Conservation (phyloP, 2,888 invertebrate genomes). For the Temnothorax ravouxi region DNA sequence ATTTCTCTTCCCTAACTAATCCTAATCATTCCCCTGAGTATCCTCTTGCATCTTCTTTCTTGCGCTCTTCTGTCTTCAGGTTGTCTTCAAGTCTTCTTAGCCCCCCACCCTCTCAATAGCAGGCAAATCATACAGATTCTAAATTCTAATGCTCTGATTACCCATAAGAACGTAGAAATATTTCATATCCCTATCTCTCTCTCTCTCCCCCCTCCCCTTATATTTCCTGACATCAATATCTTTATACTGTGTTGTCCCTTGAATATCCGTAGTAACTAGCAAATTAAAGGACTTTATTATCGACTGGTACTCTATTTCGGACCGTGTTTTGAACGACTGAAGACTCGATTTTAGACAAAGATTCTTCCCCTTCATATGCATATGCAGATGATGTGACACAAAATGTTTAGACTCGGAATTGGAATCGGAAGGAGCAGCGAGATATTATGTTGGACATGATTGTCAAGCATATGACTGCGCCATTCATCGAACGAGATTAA, state of each 20-base stretch:
- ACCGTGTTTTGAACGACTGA: slow-evolving; percentile 59
- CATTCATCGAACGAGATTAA: slow-evolving; percentile 63
- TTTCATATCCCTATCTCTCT: slow-evolving; percentile 46
- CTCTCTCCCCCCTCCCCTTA: neutral
- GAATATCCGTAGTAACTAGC: slow-evolving; percentile 47
- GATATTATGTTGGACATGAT: slow-evolving; percentile 58
- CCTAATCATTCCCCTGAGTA: slow-evolving; percentile 66
- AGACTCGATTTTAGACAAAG: slow-evolving; percentile 60
- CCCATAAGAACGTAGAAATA: slow-evolving; percentile 40
- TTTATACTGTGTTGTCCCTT: slow-evolving; percentile 16
- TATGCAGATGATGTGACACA: slow-evolving; percentile 51
- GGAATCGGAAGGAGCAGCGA: slow-evolving; percentile 45
- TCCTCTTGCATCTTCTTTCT: slow-evolving; percentile 87
- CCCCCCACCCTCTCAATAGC: slow-evolving; percentile 73
- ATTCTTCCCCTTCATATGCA: slow-evolving; percentile 37
- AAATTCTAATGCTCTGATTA: slow-evolving; percentile 58
- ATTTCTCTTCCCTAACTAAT: slow-evolving; percentile 61
- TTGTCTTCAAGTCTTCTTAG: slow-evolving; percentile 86
- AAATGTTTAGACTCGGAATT: slow-evolving; percentile 49
- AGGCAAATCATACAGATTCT: slow-evolving; percentile 48
- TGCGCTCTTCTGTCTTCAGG: slow-evolving; percentile 86
- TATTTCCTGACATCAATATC: slow-evolving; percentile 39
- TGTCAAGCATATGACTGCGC: slow-evolving; percentile 57
- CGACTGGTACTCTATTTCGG: slow-evolving; percentile 58
- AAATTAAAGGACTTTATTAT: slow-evolving; percentile 57